A percentile compares a stretch with the other conserved stretches of the same genome.
Conservation (phyloP, 2,113 vertebrate genomes). For the Oryctolagus cuniculus region DNA sequence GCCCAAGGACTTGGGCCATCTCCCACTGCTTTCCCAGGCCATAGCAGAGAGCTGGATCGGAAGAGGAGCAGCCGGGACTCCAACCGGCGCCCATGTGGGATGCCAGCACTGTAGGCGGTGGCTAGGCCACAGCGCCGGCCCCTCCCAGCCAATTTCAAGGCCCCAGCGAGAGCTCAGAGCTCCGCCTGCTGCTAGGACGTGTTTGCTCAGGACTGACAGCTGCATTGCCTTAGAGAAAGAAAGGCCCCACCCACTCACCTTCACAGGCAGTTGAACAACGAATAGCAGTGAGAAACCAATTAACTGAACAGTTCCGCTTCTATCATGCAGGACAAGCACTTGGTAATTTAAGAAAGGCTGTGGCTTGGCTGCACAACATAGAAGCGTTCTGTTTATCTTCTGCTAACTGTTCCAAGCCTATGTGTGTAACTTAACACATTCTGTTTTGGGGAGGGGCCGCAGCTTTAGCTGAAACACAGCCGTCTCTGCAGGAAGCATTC, state of each 20-base stretch:
- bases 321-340: constrained; percentile 3
- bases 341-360: background rate
- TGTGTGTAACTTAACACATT: background rate
- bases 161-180: background rate
- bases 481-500: background rate
- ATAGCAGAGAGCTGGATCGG: no score
- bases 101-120: no score
- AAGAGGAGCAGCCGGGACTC: no score
- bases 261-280: constrained; percentile 9
- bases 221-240: constrained; percentile 39
- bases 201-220: background rate
- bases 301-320: background rate
- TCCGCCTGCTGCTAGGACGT: background rate
- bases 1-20: no score
- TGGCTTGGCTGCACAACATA: background rate
- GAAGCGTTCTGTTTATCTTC: background rate
- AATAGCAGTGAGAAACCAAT: background rate
- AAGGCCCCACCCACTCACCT: background rate
- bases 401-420: background rate
- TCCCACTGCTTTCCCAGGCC: no score
- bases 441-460: background rate
- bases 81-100: no score
- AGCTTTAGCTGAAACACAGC: constrained; percentile 26
- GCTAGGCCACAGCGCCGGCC: no score
- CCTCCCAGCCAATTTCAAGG: background rate